Evolutionary conservation across 2,888 invertebrate genomes (phyloP), one percentile per base, ranked within the genome.

Genomic region (Nomada fucata): DNA sequence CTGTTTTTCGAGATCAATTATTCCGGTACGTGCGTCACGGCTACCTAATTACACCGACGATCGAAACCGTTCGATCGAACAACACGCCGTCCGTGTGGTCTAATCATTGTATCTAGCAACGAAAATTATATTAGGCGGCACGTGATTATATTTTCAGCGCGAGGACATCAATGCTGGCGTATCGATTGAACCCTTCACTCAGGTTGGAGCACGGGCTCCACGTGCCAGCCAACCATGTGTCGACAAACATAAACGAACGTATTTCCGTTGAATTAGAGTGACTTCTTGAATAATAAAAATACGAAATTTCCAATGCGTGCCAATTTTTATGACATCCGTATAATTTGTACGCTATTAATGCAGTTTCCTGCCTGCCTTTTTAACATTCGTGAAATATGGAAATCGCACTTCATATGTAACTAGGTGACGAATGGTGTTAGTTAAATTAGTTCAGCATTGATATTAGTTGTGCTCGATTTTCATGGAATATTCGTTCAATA

Each of bases 121-220:
- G 76, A 74, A 81, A 85, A 81, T 79, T 69, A 72, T 64, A 69
- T 74, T 72, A 64, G 59, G 63, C 29, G 55, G 57, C 42, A 57
- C 68, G 59, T 68, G 67, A 84, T 86, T 74, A 67, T 29, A 64
- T 64, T 64, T 60, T 59, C 72, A 72, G 71, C 68, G n/a, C 79
- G 76, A 65, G 64, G 50, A 78, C 73, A 69, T 72, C 63, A 36
- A 60, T 69, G 70, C 42, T 61, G 47, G n/a, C 65, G 64, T 13
- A 71, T 63, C 68, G 70, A 47, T 81, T 64, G 69, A 85, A 79
- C 86, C 87, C 83, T 87, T 87, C 87, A 85, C 87, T 64, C 59
- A 67, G 60, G 26, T 26, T 69, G 61, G 44, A 44, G 70, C 65
- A 63, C 60, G 36, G 47, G 68, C 76, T 76, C 68, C 86, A 84